Conservation (phyloP, 2,888 invertebrate genomes). For the Drosophila antonietae region DNA sequence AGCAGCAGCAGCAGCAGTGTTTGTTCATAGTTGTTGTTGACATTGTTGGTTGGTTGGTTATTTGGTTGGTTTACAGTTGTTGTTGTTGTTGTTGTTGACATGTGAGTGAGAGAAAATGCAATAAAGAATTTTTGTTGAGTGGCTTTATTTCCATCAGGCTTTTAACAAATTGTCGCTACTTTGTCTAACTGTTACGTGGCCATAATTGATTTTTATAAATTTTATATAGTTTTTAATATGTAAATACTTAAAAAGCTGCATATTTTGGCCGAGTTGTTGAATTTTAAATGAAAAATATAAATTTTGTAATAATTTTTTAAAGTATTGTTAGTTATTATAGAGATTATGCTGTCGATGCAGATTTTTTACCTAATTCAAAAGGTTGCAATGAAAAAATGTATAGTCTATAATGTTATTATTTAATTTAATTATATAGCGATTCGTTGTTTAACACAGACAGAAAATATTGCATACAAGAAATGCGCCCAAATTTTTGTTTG, state of each 20-base stretch:
- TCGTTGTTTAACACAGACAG: too few relatives aligned
- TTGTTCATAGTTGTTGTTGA: slow-evolving; percentile 12
- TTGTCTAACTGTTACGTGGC: background rate
- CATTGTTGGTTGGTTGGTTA: slow-evolving; percentile 48
- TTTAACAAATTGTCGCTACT: slow-evolving; percentile 18
- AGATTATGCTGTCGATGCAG: too few relatives aligned
- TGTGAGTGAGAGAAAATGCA: slow-evolving; percentile 42
- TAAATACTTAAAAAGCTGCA: background rate
- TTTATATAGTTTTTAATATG: background rate
- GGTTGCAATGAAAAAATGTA: too few relatives aligned
- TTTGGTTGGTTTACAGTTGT: slow-evolving; percentile 40
- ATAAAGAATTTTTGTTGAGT: slow-evolving; percentile 42
- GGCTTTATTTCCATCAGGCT: slow-evolving; percentile 36
- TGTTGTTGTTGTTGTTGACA: slow-evolving; percentile 32
- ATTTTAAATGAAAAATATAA: background rate
- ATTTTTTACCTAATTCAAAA: too few relatives aligned
- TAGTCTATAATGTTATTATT: too few relatives aligned
- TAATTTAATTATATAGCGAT: too few relatives aligned
- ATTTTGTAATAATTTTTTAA: background rate
- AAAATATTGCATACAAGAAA: too few relatives aligned
- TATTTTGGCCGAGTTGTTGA: background rate
- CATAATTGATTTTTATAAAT: slow-evolving; percentile 15
- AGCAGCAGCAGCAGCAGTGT: slow-evolving; percentile 12
- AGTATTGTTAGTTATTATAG: too few relatives aligned
- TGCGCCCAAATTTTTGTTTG: too few relatives aligned